Percentiles rank a stretch among this genome's conserved stretches.
Evolutionary conservation across 2,888 invertebrate genomes (phyloP).

Genomic region (Cheilosia vulpina): DNA sequence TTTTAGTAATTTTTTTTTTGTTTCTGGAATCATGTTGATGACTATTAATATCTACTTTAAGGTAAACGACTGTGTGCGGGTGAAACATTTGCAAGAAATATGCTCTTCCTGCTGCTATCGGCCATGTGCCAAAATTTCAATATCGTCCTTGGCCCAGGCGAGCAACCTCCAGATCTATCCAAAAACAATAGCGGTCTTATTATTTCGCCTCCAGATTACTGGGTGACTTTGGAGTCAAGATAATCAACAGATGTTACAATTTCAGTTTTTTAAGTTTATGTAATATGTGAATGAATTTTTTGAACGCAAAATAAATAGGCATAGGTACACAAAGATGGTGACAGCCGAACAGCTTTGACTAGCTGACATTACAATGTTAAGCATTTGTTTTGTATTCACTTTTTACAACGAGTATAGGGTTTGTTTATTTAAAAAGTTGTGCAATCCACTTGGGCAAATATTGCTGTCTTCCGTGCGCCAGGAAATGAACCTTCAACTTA

Average conservation of each 20-base stretch:
- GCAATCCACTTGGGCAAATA: no score
- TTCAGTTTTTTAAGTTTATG: not conserved
- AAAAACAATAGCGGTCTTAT: slow-evolving; percentile 84
- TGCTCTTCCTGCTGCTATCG: slow-evolving; percentile 86
- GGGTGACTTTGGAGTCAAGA: slow-evolving; percentile 84
- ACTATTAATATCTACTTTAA: slow-evolving; percentile 77
- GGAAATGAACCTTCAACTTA: no score
- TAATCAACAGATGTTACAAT: not conserved
- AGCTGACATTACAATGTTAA: no score
- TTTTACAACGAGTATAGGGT: no score
- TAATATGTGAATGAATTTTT: not conserved
- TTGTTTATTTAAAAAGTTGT: not conserved
- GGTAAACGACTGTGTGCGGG: slow-evolving; percentile 89
- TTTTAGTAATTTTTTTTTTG: not conserved
- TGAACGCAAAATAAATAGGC: not conserved
- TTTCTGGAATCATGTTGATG: slow-evolving; percentile 8
- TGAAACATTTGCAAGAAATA: slow-evolving; percentile 88
- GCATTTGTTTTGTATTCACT: not conserved
- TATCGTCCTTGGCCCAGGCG: slow-evolving; percentile 85
- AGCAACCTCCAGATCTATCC: slow-evolving; percentile 83
- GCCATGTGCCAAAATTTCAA: slow-evolving; percentile 87
- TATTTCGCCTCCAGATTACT: slow-evolving; percentile 85
- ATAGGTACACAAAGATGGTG: no score
- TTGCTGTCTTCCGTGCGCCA: no score
- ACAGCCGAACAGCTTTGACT: no score